Evolutionary conservation across 1,140 invertebrate genomes (phyloP).

Genomic region (Ceratitis capitata): DNA sequence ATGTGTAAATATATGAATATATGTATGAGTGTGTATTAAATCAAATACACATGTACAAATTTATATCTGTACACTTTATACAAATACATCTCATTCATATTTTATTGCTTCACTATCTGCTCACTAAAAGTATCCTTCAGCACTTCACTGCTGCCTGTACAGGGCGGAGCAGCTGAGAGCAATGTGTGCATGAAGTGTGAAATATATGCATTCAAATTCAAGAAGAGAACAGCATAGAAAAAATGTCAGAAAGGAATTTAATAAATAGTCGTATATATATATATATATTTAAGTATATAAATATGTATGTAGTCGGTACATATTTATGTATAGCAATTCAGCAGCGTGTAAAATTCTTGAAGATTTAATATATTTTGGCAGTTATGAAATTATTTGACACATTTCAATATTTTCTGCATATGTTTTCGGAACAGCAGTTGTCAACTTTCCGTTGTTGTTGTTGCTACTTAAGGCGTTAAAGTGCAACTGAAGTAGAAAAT

Average conservation of each 20-base stretch:
- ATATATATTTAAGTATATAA: neutral
- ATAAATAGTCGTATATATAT: neutral
- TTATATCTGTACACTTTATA: too few species aligned
- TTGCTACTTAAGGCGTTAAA: neutral
- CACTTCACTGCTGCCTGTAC: too few species aligned
- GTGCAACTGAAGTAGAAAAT: neutral
- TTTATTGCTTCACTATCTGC: neutral
- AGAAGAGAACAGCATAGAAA: too few species aligned
- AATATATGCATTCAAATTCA: neutral
- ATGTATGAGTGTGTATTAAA: too few species aligned
- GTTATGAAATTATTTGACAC: neutral
- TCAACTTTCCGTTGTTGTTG: too few species aligned
- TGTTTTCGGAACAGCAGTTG: neutral
- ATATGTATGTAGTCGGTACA: neutral
- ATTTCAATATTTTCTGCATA: neutral
- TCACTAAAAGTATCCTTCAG: too few species aligned
- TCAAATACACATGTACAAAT: too few species aligned
- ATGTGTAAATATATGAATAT: neutral
- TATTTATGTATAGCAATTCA: too few species aligned
- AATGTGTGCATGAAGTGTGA: neutral
- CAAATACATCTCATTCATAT: neutral
- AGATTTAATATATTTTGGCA: constrained; percentile 5
- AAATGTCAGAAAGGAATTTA: neutral
- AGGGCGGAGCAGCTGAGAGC: neutral
- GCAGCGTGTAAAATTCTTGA: neutral